A percentile compares a stretch with the other conserved stretches of the same genome.
Evolutionary conservation across 2,113 vertebrate genomes (phyloP).

Genomic region (Suncus etruscus): DNA sequence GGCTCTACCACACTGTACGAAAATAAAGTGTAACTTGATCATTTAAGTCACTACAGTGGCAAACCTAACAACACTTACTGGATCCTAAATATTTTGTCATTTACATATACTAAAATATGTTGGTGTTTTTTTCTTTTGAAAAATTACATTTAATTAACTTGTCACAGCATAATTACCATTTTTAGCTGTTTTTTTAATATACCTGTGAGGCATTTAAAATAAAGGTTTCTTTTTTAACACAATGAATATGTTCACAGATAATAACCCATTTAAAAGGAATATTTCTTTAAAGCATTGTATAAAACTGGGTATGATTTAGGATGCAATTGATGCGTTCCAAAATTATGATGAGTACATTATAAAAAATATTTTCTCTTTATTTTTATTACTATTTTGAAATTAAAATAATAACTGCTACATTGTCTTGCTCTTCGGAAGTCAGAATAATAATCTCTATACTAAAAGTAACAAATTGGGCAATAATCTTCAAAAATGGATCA

Average conservation of each 20-base stretch:
- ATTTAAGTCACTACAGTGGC: not conserved
- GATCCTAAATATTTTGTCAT: not conserved
- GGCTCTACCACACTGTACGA: not conserved
- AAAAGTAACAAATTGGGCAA: not conserved
- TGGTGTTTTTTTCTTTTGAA: not conserved
- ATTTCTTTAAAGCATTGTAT: not conserved
- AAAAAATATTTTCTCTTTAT: not conserved
- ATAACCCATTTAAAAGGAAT: not conserved
- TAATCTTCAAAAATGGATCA: not conserved
- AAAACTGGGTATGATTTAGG: not conserved
- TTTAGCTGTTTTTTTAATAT: not conserved
- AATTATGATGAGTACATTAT: not conserved
- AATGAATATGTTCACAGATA: not conserved
- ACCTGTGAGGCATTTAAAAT: not conserved
- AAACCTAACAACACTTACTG: not conserved
- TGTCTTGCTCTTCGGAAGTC: not conserved
- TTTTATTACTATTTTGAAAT: not conserved
- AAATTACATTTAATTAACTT: slow-evolving; percentile 21
- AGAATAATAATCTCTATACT: not conserved
- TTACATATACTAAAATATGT: not conserved
- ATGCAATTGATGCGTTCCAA: not conserved
- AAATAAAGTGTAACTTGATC: not conserved
- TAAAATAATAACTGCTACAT: not conserved
- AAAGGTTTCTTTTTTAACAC: not conserved
- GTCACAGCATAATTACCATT: not conserved